A percentile compares a stretch with the other conserved stretches of the same genome.
Conservation (phyloP, 35 echinoderm and acorn worm genomes). For the Apostichopus japonicus region DNA sequence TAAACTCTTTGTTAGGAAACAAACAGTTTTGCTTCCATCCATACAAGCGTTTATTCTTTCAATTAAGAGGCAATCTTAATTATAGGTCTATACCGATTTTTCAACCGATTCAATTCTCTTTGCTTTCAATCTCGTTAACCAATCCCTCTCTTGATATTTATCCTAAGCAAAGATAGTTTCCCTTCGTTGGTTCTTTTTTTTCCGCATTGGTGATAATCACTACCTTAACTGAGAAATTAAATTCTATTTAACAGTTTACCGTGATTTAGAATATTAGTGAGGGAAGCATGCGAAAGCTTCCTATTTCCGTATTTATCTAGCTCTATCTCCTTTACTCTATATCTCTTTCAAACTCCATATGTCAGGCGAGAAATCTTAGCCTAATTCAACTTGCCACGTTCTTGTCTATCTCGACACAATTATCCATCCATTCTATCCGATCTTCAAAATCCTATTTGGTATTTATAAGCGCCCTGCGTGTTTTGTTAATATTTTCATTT, state of each 20-base stretch:
- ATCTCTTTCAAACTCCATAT: slow-evolving; percentile 41
- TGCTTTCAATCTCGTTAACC: slow-evolving; percentile 53
- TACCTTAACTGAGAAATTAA: slow-evolving; percentile 49
- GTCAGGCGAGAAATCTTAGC: slow-evolving; percentile 55
- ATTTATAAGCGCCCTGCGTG: slow-evolving; percentile 44
- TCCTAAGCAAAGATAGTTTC: slow-evolving; percentile 17
- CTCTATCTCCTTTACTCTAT: no score
- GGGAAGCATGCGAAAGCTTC: slow-evolving; percentile 2
- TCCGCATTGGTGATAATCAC: slow-evolving; percentile 35
- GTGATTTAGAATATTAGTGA: slow-evolving; percentile 38
- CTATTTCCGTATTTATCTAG: slow-evolving; percentile 50
- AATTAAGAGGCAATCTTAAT: slow-evolving; percentile 40
- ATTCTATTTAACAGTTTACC: slow-evolving; percentile 57
- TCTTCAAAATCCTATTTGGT: slow-evolving; percentile 60
- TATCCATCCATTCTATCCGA: slow-evolving; percentile 9
- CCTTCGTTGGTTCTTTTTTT: neutral
- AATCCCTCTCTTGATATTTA: slow-evolving; percentile 45
- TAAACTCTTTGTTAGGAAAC: neutral
- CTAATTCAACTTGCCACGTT: slow-evolving; percentile 48
- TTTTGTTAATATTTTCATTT: slow-evolving; percentile 68
- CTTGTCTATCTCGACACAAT: slow-evolving; percentile 26
- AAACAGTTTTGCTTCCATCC: slow-evolving; percentile 21
- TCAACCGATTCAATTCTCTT: slow-evolving; percentile 25
- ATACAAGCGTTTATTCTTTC: slow-evolving; percentile 45
- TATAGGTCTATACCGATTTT: neutral